phyloP scores from a whole-genome alignment of 1,140 invertebrate genomes.

The Galendromus occidentalis region DNA sequence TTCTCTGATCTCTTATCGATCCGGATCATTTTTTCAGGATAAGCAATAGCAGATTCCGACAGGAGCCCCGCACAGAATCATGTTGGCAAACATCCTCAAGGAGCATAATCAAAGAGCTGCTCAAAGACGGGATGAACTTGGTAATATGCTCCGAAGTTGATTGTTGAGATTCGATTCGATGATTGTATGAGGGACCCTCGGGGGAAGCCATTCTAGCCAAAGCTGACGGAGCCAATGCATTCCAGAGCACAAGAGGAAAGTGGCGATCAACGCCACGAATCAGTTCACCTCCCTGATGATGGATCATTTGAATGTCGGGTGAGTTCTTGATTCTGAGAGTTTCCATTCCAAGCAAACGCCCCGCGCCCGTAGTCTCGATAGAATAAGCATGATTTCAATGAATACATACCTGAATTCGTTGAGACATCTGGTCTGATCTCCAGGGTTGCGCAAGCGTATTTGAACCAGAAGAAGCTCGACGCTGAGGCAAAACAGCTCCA shows the following conservation, averaged over 20 bases:
- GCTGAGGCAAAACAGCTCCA: slow-evolving; percentile 92
- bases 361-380: neutral
- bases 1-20: too few relatives aligned
- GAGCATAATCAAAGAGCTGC: slow-evolving; percentile 60
- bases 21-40: too few relatives aligned
- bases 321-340: slow-evolving; percentile 24
- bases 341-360: neutral
- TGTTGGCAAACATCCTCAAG: slow-evolving; percentile 67
- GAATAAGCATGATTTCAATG: too few relatives aligned
- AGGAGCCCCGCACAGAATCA: slow-evolving; percentile 24
- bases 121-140: slow-evolving; percentile 56
- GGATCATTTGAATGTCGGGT: slow-evolving; percentile 94
- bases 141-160: slow-evolving; percentile 30
- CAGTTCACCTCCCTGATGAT: slow-evolving; percentile 79
- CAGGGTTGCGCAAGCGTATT: slow-evolving; percentile 81
- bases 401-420: too few relatives aligned
- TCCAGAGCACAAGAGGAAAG: slow-evolving; percentile 65
- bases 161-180: slow-evolving; percentile 11
- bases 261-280: slow-evolving; percentile 72
- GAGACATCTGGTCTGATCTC: too few relatives aligned
- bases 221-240: too few relatives aligned
- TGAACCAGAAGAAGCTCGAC: slow-evolving; percentile 92
- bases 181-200: too few relatives aligned
- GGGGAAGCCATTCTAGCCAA: too few relatives aligned
- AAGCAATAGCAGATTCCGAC: too few relatives aligned